phyloP scores from a whole-genome alignment of 37 sponge, comb jelly and placozoan species.

The Hormiphora californensis region DNA sequence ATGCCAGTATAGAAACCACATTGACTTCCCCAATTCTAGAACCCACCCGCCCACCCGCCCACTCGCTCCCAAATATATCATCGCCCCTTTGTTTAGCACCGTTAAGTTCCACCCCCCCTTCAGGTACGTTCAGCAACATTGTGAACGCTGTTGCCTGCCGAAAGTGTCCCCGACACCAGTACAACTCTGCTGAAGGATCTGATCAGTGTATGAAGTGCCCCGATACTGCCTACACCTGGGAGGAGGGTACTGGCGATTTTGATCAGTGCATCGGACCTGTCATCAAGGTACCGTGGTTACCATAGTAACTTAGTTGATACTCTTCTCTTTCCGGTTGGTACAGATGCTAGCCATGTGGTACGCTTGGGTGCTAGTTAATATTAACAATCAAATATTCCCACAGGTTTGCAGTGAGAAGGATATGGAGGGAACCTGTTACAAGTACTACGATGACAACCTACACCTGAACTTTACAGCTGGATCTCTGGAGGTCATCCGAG shows the following conservation, averaged over 20 bases:
- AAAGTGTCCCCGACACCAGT: neutral
- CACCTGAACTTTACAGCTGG: neutral
- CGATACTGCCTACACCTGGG: conserved; percentile 17
- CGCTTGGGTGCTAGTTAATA: too few relatives aligned
- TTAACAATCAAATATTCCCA: too few relatives aligned
- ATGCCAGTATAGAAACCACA: too few relatives aligned
- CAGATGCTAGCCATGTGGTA: too few relatives aligned
- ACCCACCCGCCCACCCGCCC: too few relatives aligned
- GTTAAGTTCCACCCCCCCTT: too few relatives aligned
- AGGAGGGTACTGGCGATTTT: neutral
- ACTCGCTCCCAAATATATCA: too few relatives aligned
- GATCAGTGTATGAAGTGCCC: neutral
- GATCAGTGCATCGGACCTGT: conserved; percentile 43
- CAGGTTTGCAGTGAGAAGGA: conserved; percentile 17
- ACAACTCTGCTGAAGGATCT: conserved; percentile 1
- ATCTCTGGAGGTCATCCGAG: neutral
- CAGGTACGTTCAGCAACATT: conserved; percentile 15
- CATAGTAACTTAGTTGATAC: too few relatives aligned
- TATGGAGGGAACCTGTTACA: neutral
- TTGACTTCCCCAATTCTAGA: too few relatives aligned
- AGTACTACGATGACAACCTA: conserved; percentile 13
- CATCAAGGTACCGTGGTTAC: too few relatives aligned
- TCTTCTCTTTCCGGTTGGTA: too few relatives aligned
- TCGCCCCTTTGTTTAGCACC: too few relatives aligned
- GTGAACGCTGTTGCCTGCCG: conserved; percentile 22